Percentiles rank a stretch among this genome's conserved stretches.
These are phyloP conservation scores for Morone saxatilis DNA, from an alignment of 2,113 vertebrate genomes.

Conservation along the genomic window DNA sequence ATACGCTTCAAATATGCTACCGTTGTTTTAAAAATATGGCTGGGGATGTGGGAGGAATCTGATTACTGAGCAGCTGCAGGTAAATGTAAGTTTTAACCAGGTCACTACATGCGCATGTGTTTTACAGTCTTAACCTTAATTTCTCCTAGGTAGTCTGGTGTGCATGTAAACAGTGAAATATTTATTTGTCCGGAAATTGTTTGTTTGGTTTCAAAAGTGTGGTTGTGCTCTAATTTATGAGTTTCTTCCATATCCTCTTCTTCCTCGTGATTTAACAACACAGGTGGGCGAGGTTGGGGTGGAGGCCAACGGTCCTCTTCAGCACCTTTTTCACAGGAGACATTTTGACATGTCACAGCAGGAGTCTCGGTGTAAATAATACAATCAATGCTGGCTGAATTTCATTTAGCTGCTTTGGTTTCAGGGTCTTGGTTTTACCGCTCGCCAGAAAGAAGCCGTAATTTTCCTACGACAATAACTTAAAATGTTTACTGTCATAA, in stretches of 20 bases:
- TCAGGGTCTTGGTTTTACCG: not conserved
- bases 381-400: not conserved
- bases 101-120: not conserved
- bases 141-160: not conserved
- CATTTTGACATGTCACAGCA: not conserved
- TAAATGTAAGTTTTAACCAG: not conserved
- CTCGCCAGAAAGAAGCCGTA: not conserved
- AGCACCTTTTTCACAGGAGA: not conserved
- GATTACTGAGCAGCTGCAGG: slow-evolving; percentile 5
- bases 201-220: not conserved
- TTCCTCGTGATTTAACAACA: not conserved
- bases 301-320: not conserved
- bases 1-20: not conserved
- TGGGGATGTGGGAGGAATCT: not conserved
- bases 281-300: not conserved
- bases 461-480: not conserved
- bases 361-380: not conserved
- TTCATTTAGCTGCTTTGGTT: not conserved
- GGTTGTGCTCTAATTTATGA: not conserved
- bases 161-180: not conserved
- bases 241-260: not conserved
- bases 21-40: not conserved
- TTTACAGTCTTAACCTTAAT: not conserved
- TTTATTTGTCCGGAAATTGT: too few relatives aligned
- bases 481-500: not conserved